Percentiles rank a stretch among this genome's conserved stretches.
These are phyloP conservation scores for Tanytarsus gracilentus DNA, from an alignment of 2,888 invertebrate species.

Conservation along the genomic window DNA sequence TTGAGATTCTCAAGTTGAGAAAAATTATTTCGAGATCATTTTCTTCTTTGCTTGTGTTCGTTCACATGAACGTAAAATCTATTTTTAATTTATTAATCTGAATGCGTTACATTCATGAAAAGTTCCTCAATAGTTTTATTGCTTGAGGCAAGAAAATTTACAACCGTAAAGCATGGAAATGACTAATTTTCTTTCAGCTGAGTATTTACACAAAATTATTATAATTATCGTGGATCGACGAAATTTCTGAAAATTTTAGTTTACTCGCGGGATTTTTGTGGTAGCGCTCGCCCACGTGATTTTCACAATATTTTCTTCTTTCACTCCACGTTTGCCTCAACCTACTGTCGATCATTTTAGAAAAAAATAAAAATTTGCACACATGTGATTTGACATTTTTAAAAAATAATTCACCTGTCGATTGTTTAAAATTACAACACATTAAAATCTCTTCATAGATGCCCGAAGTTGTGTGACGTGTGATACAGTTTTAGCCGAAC, in stretches of 20 bases:
- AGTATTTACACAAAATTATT: too few species aligned
- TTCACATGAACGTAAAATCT: too few species aligned
- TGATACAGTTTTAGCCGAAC: slow-evolving; percentile 81
- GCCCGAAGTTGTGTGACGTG: slow-evolving; percentile 86
- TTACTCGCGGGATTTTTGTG: too few species aligned
- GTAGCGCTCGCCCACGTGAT: too few species aligned
- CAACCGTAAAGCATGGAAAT: background rate
- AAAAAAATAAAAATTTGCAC: too few species aligned
- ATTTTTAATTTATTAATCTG: background rate
- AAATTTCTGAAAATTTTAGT: too few species aligned
- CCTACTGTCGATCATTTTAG: too few species aligned
- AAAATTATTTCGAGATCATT: background rate
- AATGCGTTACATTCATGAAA: slow-evolving; percentile 11
- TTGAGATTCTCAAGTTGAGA: background rate
- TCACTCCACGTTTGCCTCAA: too few species aligned
- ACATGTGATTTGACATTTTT: too few species aligned
- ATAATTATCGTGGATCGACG: too few species aligned
- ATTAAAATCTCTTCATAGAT: slow-evolving; percentile 49
- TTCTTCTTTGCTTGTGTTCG: background rate
- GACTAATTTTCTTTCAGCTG: background rate
- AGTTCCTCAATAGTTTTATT: background rate
- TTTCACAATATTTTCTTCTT: too few species aligned
- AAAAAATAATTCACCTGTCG: too few species aligned
- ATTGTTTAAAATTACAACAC: background rate
- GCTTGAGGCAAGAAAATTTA: background rate